Evolutionary conservation across 2,888 invertebrate species (phyloP), one percentile per base, ranked within the genome.

Genomic region (Cryptocephalus moraei): DNA sequence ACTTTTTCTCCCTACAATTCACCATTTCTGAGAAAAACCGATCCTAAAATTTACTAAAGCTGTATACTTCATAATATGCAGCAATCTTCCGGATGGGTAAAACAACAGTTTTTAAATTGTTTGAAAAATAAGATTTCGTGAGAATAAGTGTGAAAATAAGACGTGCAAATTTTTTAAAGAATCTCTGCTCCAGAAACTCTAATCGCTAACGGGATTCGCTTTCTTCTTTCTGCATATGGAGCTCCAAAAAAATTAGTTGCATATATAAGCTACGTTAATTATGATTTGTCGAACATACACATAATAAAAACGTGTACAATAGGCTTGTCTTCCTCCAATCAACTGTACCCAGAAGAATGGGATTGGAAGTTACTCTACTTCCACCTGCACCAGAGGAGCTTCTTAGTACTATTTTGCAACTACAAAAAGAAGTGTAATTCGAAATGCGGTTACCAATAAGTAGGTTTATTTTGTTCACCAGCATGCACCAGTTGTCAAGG

Each of bases 241-340:
- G 48, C 52, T 50, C 49, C 52, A 54, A 49, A 52, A 22, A 49
- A 45, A 55, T 46, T 44, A 41, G 34, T 33, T 55, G 49, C 39
- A 34, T 47, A 40, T 49, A 54, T 45, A 49, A 51, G 36, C 33
- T 44, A 48, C 43, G 50, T 53, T 51, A 51, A 50, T 44, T 32
- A 50, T 41, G 48, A 47, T 55, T 54, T 41, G 53, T 45, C 41
- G 49, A 53, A 53, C 46, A 50, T 44, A 46, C 51, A 34, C n/a
- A 32, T 33, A 49, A 49, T 22, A 49, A 53, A 32, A 47, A 46
- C 40, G 39, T 49, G 50, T 50, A 9, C 48, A 50, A 44, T 47
- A 47, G 44, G 31, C 54, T 44, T 49, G 44, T 50, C 44, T 47
- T 39, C n/a, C n/a, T n/a, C n/a, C n/a, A n/a, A n/a, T n/a, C n/a